Evolutionary conservation across 1,140 invertebrate species (phyloP), one percentile per base, ranked within the genome.

Genomic region (Lucilia cuprina): DNA sequence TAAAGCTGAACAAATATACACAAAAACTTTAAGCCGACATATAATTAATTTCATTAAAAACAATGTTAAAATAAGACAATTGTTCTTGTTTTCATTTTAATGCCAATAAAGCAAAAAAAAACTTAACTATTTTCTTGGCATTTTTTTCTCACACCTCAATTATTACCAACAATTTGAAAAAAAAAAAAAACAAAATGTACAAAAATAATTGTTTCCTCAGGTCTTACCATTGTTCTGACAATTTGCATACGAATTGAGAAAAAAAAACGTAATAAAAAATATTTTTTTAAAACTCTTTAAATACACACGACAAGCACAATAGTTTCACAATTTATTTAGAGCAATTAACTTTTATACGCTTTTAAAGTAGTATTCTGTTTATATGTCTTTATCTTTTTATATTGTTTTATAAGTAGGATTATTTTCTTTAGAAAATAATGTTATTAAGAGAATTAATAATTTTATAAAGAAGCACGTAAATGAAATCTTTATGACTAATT

Each of bases 161-260:
- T 60, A 17, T 17, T 60, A n/a, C 5, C 7, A 60, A 60, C 14
- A 60, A 60, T 60, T 60, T 60, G 2, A 60, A 60, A 7, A 41
- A 2, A 41, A 41, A 41, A 41, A 41, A 41, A 41, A 41, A 41
- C 35, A 41, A 8, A 41, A 41, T 14, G 55, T 60, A n/a, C 14
- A 41, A 60, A 60, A 60, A 60, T 60, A 60, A 17, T 60, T 60
- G 55, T n/a, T 17, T 60, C 14, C 50, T n/a, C 50, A 60, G 50
- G 17, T 17, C 50, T 17, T n/a, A 14, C 50, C n/a, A 60, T 17
- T n/a, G n/a, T 41, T 41, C 41, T 17, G 2, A 14, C 14, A 60
- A 60, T 60, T 60, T 60, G 55, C 55, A 60, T 60, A 60, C n/a
- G 55, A 60, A 60, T 60, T n/a, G n/a, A n/a, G n/a, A 60, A n/a